A percentile compares a stretch with the other conserved stretches of the same genome.
These are phyloP conservation scores for Sylvietta virens DNA, from an alignment of 2,113 vertebrate species.

Conservation along the genomic window DNA sequence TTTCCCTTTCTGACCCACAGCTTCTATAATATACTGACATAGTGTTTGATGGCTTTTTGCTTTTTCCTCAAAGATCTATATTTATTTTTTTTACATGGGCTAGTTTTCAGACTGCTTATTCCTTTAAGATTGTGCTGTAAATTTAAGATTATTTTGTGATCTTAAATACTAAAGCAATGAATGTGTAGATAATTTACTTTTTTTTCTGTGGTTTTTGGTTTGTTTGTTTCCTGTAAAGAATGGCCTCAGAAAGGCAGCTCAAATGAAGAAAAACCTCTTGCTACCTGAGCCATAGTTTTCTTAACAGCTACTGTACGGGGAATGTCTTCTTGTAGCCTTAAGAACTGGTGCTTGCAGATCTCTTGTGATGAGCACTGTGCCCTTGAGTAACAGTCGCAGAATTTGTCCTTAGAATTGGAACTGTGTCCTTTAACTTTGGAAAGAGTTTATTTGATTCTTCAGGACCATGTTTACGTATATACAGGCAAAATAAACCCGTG, in stretches of 20 bases:
- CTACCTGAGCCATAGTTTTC: conserved; percentile 58
- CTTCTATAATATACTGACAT: not conserved
- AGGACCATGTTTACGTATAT: not conserved
- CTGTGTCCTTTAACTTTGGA: not conserved
- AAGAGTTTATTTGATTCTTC: not conserved
- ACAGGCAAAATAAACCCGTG: not conserved
- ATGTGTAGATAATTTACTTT: not conserved
- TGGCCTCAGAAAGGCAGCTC: conserved; percentile 33
- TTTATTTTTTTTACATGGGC: conserved; percentile 62
- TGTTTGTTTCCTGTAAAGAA: not conserved
- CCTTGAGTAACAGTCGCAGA: not conserved
- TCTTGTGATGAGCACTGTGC: not conserved
- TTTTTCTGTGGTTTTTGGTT: not conserved
- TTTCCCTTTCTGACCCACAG: not conserved
- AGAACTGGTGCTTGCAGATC: not conserved
- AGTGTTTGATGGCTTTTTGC: conserved; percentile 8
- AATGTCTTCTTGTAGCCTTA: not conserved
- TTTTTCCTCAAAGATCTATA: conserved; percentile 11
- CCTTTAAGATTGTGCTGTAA: not conserved
- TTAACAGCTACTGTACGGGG: conserved; percentile 5
- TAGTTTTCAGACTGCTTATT: conserved; percentile 10
- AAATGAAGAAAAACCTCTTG: conserved; percentile 8
- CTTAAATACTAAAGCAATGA: not conserved
- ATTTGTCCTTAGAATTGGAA: not conserved
- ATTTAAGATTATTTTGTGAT: not conserved